A percentile compares a stretch with the other conserved stretches of the same genome.
phyloP scores from a whole-genome alignment of 2,888 invertebrate genomes.

The Phalera bucephala region DNA sequence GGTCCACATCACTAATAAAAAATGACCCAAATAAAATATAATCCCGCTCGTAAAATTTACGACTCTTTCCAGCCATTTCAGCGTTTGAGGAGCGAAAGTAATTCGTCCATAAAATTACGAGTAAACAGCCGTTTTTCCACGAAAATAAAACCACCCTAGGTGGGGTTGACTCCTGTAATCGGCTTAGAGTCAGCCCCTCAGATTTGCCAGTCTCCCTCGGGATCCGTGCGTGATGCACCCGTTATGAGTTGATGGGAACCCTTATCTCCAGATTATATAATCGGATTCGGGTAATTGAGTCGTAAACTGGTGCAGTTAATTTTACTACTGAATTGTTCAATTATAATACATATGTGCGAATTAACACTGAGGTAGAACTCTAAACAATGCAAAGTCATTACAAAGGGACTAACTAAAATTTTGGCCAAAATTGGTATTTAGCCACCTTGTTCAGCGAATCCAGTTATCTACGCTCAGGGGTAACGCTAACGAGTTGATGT shows the following conservation, averaged over 20 bases:
- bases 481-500: too few species aligned
- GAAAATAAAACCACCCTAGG: constrained; percentile 71
- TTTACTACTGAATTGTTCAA: constrained; percentile 27
- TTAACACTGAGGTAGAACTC: too few species aligned
- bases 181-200: constrained; percentile 68
- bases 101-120: constrained; percentile 78
- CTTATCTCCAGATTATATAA: constrained; percentile 79
- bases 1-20: constrained; percentile 47
- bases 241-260: constrained; percentile 76
- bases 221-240: constrained; percentile 65
- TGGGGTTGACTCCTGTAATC: constrained; percentile 77
- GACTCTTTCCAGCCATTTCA: constrained; percentile 69
- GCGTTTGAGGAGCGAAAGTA: constrained; percentile 77
- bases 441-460: too few species aligned
- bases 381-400: not conserved
- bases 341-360: not conserved
- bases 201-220: constrained; percentile 53
- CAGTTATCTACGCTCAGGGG: too few species aligned
- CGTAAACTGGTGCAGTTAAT: constrained; percentile 48
- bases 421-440: too few species aligned
- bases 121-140: constrained; percentile 79
- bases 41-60: constrained; percentile 71
- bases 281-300: constrained; percentile 78
- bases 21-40: constrained; percentile 71
- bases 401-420: too few species aligned